Conservation (phyloP, 2,888 invertebrate species). For the Leptinotarsa peninsularis region DNA sequence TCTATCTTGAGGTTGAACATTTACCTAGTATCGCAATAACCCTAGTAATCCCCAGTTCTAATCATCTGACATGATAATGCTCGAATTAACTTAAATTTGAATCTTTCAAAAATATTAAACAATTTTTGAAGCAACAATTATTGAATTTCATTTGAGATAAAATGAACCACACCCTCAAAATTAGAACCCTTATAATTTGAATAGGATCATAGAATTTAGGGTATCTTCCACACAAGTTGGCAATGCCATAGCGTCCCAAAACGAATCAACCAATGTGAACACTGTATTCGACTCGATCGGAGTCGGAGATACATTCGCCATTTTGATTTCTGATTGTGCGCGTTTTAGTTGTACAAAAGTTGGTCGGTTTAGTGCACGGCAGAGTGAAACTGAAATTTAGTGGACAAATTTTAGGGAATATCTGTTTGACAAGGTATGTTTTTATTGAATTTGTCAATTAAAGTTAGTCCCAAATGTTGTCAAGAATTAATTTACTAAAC, state of each 20-base stretch:
- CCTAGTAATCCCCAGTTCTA: too few relatives aligned
- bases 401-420: slow-evolving; percentile 35
- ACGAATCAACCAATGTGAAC: slow-evolving; percentile 58
- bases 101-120: too few relatives aligned
- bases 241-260: slow-evolving; percentile 56
- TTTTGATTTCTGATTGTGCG: slow-evolving; percentile 63
- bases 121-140: neutral
- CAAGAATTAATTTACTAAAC: slow-evolving; percentile 7
- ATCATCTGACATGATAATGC: too few relatives aligned
- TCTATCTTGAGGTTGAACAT: too few relatives aligned
- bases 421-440: slow-evolving; percentile 46
- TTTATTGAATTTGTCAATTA: slow-evolving; percentile 46
- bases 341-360: slow-evolving; percentile 61
- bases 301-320: slow-evolving; percentile 60
- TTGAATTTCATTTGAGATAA: neutral
- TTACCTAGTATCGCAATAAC: too few relatives aligned
- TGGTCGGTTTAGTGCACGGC: slow-evolving; percentile 52
- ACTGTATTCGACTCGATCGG: slow-evolving; percentile 47
- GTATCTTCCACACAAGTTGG: slow-evolving; percentile 53
- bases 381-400: slow-evolving; percentile 35
- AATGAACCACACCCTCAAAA: slow-evolving; percentile 21
- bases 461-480: slow-evolving; percentile 37
- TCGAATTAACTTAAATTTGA: too few relatives aligned
- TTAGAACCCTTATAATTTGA: neutral
- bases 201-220: slow-evolving; percentile 25